Evolutionary conservation across 1,140 invertebrate species (phyloP).

Genomic region (Armadillidium nasatum): DNA sequence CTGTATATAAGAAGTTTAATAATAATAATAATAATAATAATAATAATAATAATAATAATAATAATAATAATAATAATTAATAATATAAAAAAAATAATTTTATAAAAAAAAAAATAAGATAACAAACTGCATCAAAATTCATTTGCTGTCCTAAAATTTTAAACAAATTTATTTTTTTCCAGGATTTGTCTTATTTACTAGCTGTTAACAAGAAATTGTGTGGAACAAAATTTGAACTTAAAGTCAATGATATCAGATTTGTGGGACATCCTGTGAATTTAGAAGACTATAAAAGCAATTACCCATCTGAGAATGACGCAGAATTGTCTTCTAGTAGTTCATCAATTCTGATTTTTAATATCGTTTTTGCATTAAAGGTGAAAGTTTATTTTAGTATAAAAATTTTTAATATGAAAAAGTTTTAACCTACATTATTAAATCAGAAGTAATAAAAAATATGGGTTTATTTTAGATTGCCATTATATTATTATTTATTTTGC

Average conservation of each 20-base stretch:
- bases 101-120: too few species aligned
- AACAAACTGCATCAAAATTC: too few species aligned
- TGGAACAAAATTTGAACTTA: constrained; percentile 85
- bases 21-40: too few species aligned
- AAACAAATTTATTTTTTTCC: constrained; percentile 23
- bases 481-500: too few species aligned
- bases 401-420: constrained; percentile 7
- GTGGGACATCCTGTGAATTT: constrained; percentile 85
- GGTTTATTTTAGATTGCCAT: too few species aligned
- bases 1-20: too few species aligned
- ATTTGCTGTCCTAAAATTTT: neutral
- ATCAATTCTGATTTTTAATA: constrained; percentile 77
- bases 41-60: too few species aligned
- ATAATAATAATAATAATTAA: too few species aligned
- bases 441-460: too few species aligned
- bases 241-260: constrained; percentile 91
- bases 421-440: too few species aligned
- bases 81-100: too few species aligned
- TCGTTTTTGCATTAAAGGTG: constrained; percentile 80
- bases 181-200: constrained; percentile 79
- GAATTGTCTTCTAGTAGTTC: constrained; percentile 51
- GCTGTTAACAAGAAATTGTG: constrained; percentile 84
- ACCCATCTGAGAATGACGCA: constrained; percentile 47
- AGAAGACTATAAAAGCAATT: constrained; percentile 47
- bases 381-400: constrained; percentile 13